phyloP scores from a whole-genome alignment of 2,113 vertebrate species.

The Spea bombifrons region DNA sequence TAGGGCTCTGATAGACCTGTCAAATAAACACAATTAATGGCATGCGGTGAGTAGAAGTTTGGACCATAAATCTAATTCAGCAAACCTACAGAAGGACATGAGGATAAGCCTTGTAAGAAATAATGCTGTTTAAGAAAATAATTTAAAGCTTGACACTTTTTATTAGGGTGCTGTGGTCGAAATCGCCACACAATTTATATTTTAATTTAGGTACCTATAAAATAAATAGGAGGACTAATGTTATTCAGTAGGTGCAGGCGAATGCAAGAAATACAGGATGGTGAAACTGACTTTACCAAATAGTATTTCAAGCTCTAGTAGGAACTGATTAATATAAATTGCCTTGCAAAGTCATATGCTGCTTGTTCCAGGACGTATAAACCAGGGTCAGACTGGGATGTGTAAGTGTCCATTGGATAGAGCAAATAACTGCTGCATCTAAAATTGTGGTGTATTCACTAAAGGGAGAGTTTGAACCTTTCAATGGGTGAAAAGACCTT shows the following conservation, averaged over 20 bases:
- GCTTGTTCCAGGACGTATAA: too few relatives aligned
- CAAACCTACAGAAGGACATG: conserved; percentile 18
- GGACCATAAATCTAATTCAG: conserved; percentile 8
- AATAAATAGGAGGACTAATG: not conserved
- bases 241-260: not conserved
- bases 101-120: conserved; percentile 17
- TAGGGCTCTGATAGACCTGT: conserved; percentile 23
- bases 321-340: too few relatives aligned
- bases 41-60: not conserved
- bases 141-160: conserved; percentile 9
- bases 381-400: too few relatives aligned
- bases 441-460: too few relatives aligned
- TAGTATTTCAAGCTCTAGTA: too few relatives aligned
- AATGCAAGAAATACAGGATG: not conserved
- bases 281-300: not conserved
- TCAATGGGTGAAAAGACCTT: too few relatives aligned
- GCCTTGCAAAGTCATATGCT: too few relatives aligned
- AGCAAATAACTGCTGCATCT: too few relatives aligned
- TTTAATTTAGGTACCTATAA: conserved; percentile 1
- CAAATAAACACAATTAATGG: conserved; percentile 22
- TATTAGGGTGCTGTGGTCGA: conserved; percentile 3
- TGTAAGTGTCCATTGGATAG: too few relatives aligned
- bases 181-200: not conserved
- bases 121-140: conserved; percentile 18
- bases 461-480: too few relatives aligned